phyloP scores from a whole-genome alignment of 2,113 vertebrate species.

The Leptodactylus fuscus region DNA sequence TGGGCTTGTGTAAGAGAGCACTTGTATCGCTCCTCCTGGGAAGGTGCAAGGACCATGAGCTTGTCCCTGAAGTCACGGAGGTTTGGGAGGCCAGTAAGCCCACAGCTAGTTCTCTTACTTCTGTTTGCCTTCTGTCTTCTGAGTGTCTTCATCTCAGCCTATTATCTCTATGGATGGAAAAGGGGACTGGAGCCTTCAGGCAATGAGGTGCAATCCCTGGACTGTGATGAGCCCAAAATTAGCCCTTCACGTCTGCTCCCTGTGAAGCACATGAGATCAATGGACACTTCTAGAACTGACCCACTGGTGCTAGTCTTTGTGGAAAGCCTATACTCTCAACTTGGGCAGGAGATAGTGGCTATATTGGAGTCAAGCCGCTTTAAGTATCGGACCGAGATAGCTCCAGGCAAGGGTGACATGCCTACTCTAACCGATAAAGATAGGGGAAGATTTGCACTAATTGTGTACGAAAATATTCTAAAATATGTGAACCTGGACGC shows the following conservation, averaged over 20 bases:
- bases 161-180: slow-evolving; percentile 98
- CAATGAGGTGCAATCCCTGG: slow-evolving; percentile 73
- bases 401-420: slow-evolving; percentile 97
- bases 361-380: slow-evolving; percentile 95
- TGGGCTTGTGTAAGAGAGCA: slow-evolving; percentile 62
- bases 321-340: slow-evolving; percentile 96
- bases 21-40: slow-evolving; percentile 62
- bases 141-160: slow-evolving; percentile 94
- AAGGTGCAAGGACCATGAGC: slow-evolving; percentile 76
- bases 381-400: slow-evolving; percentile 93
- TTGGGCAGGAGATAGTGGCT: slow-evolving; percentile 97
- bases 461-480: slow-evolving; percentile 97
- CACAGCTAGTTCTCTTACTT: slow-evolving; percentile 91
- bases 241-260: slow-evolving; percentile 88
- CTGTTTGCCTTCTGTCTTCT: slow-evolving; percentile 94
- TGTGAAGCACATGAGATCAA: slow-evolving; percentile 77
- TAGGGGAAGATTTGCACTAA: slow-evolving; percentile 89
- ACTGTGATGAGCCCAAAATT: slow-evolving; percentile 84
- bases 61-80: slow-evolving; percentile 84
- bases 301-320: slow-evolving; percentile 95
- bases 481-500: slow-evolving; percentile 97
- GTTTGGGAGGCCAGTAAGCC: slow-evolving; percentile 91
- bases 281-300: slow-evolving; percentile 84
- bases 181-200: slow-evolving; percentile 90
- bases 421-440: slow-evolving; percentile 93